Evolutionary conservation across 2,113 vertebrate species (phyloP).

Genomic region (Pollachius pollachius): DNA sequence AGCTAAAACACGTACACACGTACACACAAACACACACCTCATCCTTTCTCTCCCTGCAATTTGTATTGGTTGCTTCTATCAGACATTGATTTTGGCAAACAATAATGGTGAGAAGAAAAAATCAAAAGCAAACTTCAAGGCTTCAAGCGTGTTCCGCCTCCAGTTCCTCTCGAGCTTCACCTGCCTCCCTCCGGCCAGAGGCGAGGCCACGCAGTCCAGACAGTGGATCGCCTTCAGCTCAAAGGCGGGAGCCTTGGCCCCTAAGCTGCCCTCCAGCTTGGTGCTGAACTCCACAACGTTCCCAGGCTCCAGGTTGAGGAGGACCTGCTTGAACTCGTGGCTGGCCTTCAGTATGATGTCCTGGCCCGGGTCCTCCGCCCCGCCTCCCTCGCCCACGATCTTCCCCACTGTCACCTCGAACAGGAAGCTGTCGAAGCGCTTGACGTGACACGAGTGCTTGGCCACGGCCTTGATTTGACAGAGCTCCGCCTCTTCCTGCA

Average conservation of each 20-base stretch:
- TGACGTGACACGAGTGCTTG: conserved; percentile 89
- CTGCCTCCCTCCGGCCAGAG: conserved; percentile 76
- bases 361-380: conserved; percentile 78
- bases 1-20: too few species aligned
- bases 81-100: conserved; percentile 72
- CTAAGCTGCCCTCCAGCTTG: conserved; percentile 89
- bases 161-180: conserved; percentile 94
- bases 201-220: conserved; percentile 84
- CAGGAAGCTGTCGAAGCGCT: conserved; percentile 88
- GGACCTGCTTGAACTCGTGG: conserved; percentile 86
- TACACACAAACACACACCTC: not conserved
- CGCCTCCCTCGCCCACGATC: conserved; percentile 60
- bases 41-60: not conserved
- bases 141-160: conserved; percentile 81
- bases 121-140: conserved; percentile 92
- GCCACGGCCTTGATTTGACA: conserved; percentile 86
- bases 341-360: conserved; percentile 90
- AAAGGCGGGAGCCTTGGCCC: conserved; percentile 86
- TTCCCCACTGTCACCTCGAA: conserved; percentile 90
- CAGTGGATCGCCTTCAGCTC: conserved; percentile 94
- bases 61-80: conserved; percentile 5
- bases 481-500: conserved; percentile 82
- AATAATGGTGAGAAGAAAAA: conserved; percentile 97
- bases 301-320: conserved; percentile 84
- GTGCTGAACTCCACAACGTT: conserved; percentile 92